Evolutionary conservation across 53 echinoderm and acorn worm species (phyloP).

Genomic region (Luidia sarsii): DNA sequence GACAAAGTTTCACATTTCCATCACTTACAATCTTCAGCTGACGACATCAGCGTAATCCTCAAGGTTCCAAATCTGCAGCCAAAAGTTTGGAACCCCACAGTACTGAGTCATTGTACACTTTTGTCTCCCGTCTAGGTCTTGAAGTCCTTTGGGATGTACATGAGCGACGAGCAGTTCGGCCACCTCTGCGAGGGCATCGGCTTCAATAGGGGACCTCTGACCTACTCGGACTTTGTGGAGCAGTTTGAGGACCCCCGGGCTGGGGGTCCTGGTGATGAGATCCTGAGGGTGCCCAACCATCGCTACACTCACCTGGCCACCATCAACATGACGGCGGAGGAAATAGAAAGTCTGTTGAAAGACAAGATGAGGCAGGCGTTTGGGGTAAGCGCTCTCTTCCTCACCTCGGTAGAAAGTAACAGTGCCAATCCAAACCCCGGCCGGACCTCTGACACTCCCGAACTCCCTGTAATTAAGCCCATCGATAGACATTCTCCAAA

Average conservation of each 20-base stretch:
- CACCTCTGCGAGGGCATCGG: slow-evolving; percentile 74
- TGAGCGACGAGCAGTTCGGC: slow-evolving; percentile 86
- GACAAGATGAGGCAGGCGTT: slow-evolving; percentile 93
- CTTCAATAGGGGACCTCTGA: slow-evolving; percentile 68
- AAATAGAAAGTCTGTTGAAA: slow-evolving; percentile 60
- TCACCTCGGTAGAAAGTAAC: too few species aligned
- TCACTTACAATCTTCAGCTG: too few species aligned
- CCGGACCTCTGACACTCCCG: too few species aligned
- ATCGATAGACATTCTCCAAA: too few species aligned
- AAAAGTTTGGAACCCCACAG: too few species aligned
- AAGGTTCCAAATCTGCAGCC: too few species aligned
- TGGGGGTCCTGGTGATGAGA: slow-evolving; percentile 85
- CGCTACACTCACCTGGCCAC: slow-evolving; percentile 73
- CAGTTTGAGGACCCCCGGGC: slow-evolving; percentile 85
- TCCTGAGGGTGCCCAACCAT: slow-evolving; percentile 81
- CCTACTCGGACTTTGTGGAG: slow-evolving; percentile 90
- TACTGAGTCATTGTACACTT: too few species aligned
- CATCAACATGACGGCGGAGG: slow-evolving; percentile 78
- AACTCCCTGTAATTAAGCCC: too few species aligned
- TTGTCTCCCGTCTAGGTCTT: too few species aligned
- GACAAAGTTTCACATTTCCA: too few species aligned
- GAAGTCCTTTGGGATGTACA: slow-evolving; percentile 98
- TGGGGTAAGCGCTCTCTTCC: slow-evolving; percentile 67
- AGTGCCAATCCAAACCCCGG: too few species aligned
- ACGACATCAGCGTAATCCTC: too few species aligned